phyloP scores from a whole-genome alignment of 2,113 vertebrate species.

The Heterocephalus glaber region DNA sequence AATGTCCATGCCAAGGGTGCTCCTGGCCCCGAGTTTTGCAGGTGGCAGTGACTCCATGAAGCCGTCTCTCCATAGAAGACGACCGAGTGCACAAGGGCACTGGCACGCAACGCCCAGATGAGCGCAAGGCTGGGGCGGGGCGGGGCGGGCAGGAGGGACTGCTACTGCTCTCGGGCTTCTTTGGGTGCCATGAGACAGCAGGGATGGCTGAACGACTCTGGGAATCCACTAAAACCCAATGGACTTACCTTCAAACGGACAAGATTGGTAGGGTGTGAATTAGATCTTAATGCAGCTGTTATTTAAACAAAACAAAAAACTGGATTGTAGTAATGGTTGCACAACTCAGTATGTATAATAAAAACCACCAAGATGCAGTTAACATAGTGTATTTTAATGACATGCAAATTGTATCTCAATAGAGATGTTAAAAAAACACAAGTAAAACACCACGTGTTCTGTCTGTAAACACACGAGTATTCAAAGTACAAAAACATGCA shows the following conservation, averaged over 20 bases:
- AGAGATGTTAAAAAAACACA: slow-evolving; percentile 17
- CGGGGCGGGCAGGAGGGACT: background rate
- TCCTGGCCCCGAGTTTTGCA: background rate
- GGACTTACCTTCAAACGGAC: slow-evolving; percentile 15
- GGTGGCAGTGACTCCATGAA: background rate
- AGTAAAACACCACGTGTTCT: background rate
- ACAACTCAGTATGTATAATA: slow-evolving; percentile 29
- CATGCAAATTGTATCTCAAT: slow-evolving; percentile 10
- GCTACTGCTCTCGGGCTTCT: background rate
- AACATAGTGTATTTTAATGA: slow-evolving; percentile 31
- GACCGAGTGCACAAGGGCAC: background rate
- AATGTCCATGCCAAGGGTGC: background rate
- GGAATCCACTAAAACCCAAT: background rate
- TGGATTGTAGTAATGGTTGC: background rate
- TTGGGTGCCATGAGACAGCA: background rate
- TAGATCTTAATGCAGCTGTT: slow-evolving; percentile 57
- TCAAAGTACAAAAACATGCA: background rate
- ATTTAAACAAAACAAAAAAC: slow-evolving; percentile 54
- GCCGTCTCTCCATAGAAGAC: background rate
- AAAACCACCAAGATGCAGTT: slow-evolving; percentile 27
- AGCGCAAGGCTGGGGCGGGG: background rate
- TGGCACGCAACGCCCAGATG: background rate
- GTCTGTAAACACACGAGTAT: background rate
- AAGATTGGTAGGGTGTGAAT: slow-evolving; percentile 25
- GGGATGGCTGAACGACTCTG: background rate